These are phyloP conservation scores for Eidolon helvum DNA, from an alignment of 2,113 vertebrate genomes.

Conservation along the genomic window DNA sequence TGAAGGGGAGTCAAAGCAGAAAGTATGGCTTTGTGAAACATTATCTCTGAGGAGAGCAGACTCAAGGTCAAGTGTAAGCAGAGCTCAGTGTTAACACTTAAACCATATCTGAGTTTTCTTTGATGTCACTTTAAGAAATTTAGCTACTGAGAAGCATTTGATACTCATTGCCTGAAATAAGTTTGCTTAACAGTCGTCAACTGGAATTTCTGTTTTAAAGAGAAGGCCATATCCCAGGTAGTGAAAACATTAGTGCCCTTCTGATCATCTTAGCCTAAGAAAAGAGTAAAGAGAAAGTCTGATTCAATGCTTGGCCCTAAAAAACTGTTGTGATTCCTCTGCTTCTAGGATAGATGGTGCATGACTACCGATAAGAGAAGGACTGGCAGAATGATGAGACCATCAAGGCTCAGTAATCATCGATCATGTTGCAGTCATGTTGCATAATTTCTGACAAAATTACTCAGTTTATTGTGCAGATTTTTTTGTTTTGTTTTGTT, in stretches of 20 bases:
- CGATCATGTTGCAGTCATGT: not conserved
- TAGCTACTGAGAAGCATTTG: not conserved
- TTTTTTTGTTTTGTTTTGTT: too few species aligned
- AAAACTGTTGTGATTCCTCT: not conserved
- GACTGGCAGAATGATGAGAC: not conserved
- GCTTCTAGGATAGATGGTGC: not conserved
- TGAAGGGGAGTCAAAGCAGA: not conserved
- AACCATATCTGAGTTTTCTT: not conserved
- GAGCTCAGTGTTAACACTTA: not conserved
- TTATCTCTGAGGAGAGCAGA: not conserved
- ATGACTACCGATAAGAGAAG: not conserved
- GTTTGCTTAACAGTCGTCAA: not conserved
- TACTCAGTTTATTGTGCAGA: not conserved
- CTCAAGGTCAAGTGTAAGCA: not conserved
- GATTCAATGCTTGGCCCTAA: not conserved
- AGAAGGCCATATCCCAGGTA: not conserved
- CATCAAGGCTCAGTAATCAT: not conserved
- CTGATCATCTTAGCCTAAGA: not conserved
- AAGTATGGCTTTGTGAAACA: not conserved
- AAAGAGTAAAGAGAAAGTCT: not conserved
- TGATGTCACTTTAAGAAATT: not conserved
- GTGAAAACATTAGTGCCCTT: not conserved
- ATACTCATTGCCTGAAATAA: not conserved
- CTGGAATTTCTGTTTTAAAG: not conserved
- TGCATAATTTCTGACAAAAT: not conserved